Evolutionary conservation across 2,888 invertebrate genomes (phyloP).

Genomic region (Pollenia griseotomentosa): DNA sequence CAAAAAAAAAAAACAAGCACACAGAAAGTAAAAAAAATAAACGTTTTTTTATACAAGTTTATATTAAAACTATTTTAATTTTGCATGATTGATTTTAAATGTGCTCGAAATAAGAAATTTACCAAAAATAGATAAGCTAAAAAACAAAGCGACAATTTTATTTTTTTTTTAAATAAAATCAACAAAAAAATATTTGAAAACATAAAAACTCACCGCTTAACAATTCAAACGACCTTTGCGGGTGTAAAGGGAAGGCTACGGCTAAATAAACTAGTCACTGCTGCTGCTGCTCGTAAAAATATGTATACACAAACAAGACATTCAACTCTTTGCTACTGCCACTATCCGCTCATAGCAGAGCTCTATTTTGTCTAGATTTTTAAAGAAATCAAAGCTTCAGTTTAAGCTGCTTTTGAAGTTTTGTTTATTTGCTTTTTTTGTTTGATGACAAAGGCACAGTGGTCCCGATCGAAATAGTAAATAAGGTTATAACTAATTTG

Average conservation of each 20-base stretch:
- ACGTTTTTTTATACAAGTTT: no score
- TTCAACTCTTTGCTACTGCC: constrained; percentile 19
- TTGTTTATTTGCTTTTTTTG: background rate
- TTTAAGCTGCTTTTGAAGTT: background rate
- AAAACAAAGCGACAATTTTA: background rate
- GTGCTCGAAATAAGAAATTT: no score
- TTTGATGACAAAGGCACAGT: no score
- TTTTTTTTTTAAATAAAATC: background rate
- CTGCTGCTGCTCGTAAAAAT: background rate
- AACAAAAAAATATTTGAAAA: constrained; percentile 23
- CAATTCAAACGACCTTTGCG: constrained; percentile 63
- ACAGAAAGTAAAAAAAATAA: no score
- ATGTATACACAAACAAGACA: constrained; percentile 6
- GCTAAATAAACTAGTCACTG: background rate
- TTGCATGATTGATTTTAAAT: no score
- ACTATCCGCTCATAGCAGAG: no score
- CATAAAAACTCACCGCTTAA: constrained; percentile 6
- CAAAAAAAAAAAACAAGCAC: no score
- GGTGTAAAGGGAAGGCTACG: constrained; percentile 26
- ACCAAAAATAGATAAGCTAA: background rate
- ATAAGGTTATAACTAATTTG: no score
- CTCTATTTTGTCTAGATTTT: no score
- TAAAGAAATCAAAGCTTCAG: background rate
- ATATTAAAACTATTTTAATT: no score
- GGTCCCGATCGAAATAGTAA: no score